Base-by-base conservation (phyloP, 1,140 invertebrate species). In the Drosophila yakuba region DNA sequence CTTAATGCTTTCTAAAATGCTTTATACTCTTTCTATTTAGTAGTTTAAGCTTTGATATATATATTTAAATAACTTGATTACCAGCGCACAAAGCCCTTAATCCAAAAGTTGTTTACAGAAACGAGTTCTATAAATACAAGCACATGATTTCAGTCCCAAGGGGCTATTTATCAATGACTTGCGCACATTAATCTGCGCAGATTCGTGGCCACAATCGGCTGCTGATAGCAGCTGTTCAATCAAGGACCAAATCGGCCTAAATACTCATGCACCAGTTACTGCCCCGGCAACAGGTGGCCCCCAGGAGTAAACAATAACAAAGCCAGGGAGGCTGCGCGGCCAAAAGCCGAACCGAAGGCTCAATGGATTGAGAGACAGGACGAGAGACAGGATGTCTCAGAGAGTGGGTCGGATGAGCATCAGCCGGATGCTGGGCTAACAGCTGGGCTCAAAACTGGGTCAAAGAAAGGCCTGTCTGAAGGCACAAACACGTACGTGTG, bases 291-390 rank as follows among this genome's bases (percentile, higher is more conserved):
- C 83, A 88, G 71, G 83, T 88, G 45, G 45, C 58, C 50, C 75
- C 44, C 14, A 28, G 36, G 28, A 23, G 41, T 54, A 45, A 69
- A 69, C 56, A 75, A 77, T 69, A 77, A 77, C 59, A 66, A 41
- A 14, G 63, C 36, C 39, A 78, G 41, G 45, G 83, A 88, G 84
- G 84, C 83, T 88, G 83, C 83, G 84, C 83, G 44, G 48, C 54
- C 45, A 66, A 62, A 77, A 57, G 56, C 58, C 60, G 47, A 74
- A 20, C 51, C 41, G 23, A 51, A 55, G 15, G 28, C 17, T 61
- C 60, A 38, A 38, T 55, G 28, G 25, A 25, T 25, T 17, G 47
- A 55, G 63, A 45, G 17, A 44, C 4, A 10, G 51, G 20, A 50
- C 28, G 28, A 11, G 28, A 11, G 48, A 4, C 11, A 17, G 2